A percentile compares a stretch with the other conserved stretches of the same genome.
Evolutionary conservation across 2,113 vertebrate genomes (phyloP).

Genomic region (Sylvia atricapilla): DNA sequence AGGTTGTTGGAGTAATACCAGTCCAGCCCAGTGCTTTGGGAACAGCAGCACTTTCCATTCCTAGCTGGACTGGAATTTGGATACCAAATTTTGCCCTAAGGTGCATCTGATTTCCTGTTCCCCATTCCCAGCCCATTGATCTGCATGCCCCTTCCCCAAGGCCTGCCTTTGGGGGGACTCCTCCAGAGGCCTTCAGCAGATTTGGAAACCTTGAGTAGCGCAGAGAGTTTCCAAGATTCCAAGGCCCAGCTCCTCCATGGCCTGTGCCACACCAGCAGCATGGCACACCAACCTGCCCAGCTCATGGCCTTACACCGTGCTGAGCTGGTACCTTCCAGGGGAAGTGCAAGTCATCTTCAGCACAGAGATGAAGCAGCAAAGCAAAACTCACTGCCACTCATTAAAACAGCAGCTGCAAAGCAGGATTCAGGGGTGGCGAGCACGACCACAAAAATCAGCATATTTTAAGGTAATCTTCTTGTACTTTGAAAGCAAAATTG

Average conservation of each 20-base stretch:
- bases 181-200: background rate
- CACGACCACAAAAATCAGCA: accelerated
- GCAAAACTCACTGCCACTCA: background rate
- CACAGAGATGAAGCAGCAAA: background rate
- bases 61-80: slow-evolving; percentile 38
- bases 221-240: background rate
- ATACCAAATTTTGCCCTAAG: slow-evolving; percentile 32
- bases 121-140: slow-evolving; percentile 30
- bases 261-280: background rate
- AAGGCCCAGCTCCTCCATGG: background rate
- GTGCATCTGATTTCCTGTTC: slow-evolving; percentile 43
- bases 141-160: slow-evolving; percentile 9
- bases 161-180: background rate
- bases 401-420: background rate
- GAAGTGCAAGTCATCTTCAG: background rate
- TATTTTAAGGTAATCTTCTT: background rate
- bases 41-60: background rate
- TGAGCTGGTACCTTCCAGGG: background rate
- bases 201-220: background rate
- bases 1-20: background rate
- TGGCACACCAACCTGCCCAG: background rate
- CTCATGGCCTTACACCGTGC: background rate
- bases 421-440: background rate
- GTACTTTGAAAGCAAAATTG: background rate
- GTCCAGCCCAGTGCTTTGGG: background rate